These are phyloP conservation scores for Anhinga rufa DNA, from an alignment of 2,113 vertebrate species.

Conservation along the genomic window DNA sequence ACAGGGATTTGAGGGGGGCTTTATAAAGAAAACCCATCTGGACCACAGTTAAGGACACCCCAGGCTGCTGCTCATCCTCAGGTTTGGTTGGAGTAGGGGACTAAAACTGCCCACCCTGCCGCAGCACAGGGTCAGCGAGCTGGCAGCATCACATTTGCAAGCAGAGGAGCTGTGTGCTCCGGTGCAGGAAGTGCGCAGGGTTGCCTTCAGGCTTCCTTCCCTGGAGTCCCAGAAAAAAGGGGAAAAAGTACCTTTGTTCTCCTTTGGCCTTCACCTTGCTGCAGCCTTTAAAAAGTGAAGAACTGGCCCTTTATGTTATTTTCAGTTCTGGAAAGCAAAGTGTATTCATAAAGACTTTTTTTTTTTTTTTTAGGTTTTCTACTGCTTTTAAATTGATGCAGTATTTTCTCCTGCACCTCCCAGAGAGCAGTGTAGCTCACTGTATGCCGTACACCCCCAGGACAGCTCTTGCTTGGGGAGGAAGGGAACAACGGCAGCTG, in stretches of 20 bases:
- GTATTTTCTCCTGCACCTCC: not conserved
- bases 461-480: not conserved
- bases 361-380: not conserved
- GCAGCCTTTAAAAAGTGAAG: not conserved
- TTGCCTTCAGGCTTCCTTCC: not conserved
- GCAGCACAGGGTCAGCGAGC: not conserved
- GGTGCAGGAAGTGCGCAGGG: not conserved
- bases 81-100: not conserved
- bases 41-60: not conserved
- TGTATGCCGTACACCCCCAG: rapidly evolving
- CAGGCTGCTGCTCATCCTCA: not conserved
- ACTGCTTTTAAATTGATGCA: not conserved
- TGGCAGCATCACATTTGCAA: rapidly evolving
- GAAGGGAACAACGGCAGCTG: not conserved
- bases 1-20: not conserved
- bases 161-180: not conserved
- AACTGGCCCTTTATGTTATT: not conserved
- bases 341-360: not conserved
- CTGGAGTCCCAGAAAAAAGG: not conserved
- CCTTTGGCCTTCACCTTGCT: not conserved
- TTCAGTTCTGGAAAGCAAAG: not conserved
- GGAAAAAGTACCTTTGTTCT: not conserved
- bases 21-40: not conserved
- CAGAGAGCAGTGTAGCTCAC: not conserved
- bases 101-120: not conserved